These are phyloP conservation scores for Eristalis pertinax DNA, from an alignment of 2,888 invertebrate species.

Conservation along the genomic window DNA sequence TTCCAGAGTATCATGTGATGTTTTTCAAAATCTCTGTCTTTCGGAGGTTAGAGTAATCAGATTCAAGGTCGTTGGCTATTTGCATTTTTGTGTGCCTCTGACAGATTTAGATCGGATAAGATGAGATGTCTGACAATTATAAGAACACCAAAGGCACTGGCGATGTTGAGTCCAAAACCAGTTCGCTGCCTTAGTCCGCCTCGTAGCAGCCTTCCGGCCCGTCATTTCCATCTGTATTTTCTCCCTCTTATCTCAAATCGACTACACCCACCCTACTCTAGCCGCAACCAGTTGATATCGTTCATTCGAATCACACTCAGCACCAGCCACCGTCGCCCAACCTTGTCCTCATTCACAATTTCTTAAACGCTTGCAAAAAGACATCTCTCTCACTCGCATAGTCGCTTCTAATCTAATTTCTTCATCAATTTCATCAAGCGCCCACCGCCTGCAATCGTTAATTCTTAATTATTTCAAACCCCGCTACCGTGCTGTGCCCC, in stretches of 20 bases:
- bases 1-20: background rate
- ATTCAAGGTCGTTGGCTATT: no score
- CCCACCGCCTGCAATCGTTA: slow-evolving; percentile 13
- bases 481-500: background rate
- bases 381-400: background rate
- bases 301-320: background rate
- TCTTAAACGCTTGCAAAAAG: background rate
- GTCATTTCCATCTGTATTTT: no score
- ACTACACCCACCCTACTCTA: background rate
- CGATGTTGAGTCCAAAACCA: no score
- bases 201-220: no score
- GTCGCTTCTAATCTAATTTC: background rate
- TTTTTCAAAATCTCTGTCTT: no score
- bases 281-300: background rate
- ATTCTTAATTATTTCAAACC: slow-evolving; percentile 45
- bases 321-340: background rate
- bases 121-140: no score
- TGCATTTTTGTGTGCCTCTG: no score
- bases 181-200: no score
- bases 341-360: slow-evolving; percentile 21
- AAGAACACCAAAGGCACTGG: no score
- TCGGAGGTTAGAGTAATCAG: no score
- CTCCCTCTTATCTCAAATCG: no score
- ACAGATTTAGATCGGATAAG: no score
- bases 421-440: background rate